Conservation (phyloP, 1,140 invertebrate genomes). For the Steinernema khuongi region DNA sequence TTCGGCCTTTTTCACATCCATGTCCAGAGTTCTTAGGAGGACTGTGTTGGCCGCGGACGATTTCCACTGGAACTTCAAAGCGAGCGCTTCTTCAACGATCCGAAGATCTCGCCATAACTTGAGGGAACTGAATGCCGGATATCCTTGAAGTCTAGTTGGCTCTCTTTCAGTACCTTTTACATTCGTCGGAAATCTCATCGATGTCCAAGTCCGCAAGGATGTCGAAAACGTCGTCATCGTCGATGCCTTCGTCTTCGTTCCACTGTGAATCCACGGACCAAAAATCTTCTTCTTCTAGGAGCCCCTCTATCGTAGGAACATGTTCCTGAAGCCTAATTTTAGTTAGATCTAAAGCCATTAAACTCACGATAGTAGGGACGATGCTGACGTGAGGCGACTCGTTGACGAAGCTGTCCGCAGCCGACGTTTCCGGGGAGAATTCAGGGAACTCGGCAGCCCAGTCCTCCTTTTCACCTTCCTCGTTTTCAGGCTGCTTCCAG, state of each 20-base stretch:
- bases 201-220: background rate
- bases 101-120: constrained; percentile 36
- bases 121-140: constrained; percentile 29
- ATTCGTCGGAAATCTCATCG: background rate
- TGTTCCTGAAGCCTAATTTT: background rate
- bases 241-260: background rate
- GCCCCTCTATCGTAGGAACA: background rate
- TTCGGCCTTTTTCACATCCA: constrained; percentile 12
- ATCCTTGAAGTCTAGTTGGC: background rate
- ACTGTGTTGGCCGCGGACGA: constrained; percentile 32
- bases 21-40: constrained; percentile 26
- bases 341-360: background rate
- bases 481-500: background rate
- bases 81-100: constrained; percentile 39
- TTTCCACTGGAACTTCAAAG: constrained; percentile 46
- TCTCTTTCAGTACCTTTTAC: background rate
- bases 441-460: background rate
- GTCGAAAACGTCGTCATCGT: background rate
- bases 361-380: background rate
- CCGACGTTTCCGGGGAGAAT: background rate
- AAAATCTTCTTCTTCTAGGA: background rate
- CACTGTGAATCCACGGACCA: background rate
- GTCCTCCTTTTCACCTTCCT: background rate
- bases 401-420: background rate
- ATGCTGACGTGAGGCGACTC: background rate